phyloP scores from a whole-genome alignment of 2,113 vertebrate species.

The Rhodinocichla rosea region DNA sequence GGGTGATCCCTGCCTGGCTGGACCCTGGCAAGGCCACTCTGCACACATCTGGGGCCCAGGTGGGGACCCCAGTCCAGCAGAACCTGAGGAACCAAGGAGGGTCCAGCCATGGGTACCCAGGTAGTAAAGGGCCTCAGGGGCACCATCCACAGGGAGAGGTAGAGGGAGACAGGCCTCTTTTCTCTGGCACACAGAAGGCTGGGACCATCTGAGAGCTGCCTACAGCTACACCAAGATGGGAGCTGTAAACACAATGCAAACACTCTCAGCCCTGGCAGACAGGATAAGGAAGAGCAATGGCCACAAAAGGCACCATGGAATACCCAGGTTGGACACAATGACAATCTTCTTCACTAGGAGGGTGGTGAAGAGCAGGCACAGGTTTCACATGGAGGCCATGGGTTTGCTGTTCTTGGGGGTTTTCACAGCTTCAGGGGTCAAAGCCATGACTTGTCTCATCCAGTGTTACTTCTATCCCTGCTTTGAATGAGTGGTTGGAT shows the following conservation, averaged over 20 bases:
- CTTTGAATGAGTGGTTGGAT: neutral
- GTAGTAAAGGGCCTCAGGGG: neutral
- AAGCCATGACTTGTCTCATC: neutral
- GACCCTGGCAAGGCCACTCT: neutral
- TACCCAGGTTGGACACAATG: neutral
- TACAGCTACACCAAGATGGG: neutral
- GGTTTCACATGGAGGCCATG: neutral
- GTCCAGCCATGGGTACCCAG: neutral
- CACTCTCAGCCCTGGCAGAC: neutral
- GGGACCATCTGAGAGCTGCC: neutral
- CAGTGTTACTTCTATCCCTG: neutral
- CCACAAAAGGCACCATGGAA: neutral
- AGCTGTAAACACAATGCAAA: neutral
- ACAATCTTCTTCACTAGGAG: neutral
- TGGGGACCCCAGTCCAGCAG: neutral
- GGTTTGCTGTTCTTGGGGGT: neutral
- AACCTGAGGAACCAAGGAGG: neutral
- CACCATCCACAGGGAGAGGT: neutral
- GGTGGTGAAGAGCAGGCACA: neutral
- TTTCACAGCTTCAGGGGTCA: neutral
- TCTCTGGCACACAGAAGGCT: neutral
- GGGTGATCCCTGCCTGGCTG: neutral
- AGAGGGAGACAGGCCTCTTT: neutral
- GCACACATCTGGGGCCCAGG: neutral
- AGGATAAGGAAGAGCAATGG: neutral